These are phyloP conservation scores for Chromobotia macracanthus DNA, from an alignment of 2,797 vertebrate species.

Conservation along the genomic window DNA sequence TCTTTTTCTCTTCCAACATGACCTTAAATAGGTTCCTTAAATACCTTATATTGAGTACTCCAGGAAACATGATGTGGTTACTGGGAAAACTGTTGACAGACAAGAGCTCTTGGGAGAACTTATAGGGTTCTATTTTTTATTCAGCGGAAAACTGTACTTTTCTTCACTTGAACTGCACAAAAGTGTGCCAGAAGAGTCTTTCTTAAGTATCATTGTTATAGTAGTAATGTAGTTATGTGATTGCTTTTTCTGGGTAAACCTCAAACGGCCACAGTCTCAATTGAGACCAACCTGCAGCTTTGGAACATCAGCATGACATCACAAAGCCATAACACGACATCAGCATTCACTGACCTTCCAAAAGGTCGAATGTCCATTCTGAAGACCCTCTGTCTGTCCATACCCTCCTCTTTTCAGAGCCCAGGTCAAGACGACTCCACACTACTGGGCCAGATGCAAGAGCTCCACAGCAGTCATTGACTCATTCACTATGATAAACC, in stretches of 20 bases:
- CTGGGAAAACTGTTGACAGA: background rate
- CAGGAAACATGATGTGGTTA: background rate
- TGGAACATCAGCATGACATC: background rate
- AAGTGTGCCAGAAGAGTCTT: background rate
- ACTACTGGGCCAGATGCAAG: slow-evolving; percentile 42
- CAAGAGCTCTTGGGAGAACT: background rate
- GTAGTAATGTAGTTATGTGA: background rate
- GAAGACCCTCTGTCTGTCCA: slow-evolving; percentile 10
- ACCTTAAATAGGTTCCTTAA: background rate
- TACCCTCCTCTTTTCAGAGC: slow-evolving; percentile 29
- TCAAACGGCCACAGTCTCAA: background rate
- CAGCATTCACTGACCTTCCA: slow-evolving; percentile 27
- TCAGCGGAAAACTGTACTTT: no score
- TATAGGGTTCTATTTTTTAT: no score
- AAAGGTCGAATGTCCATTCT: slow-evolving; percentile 1
- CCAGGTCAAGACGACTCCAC: slow-evolving; percentile 26
- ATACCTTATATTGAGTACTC: background rate
- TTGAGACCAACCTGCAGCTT: background rate
- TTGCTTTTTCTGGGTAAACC: background rate
- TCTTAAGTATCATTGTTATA: background rate
- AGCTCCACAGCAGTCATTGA: slow-evolving; percentile 47
- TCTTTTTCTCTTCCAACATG: background rate
- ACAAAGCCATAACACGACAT: background rate
- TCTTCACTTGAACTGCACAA: no score
- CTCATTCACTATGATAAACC: slow-evolving; percentile 39